These are phyloP conservation scores for Trichonephila clavata DNA, from an alignment of 1,140 invertebrate genomes.

Conservation along the genomic window DNA sequence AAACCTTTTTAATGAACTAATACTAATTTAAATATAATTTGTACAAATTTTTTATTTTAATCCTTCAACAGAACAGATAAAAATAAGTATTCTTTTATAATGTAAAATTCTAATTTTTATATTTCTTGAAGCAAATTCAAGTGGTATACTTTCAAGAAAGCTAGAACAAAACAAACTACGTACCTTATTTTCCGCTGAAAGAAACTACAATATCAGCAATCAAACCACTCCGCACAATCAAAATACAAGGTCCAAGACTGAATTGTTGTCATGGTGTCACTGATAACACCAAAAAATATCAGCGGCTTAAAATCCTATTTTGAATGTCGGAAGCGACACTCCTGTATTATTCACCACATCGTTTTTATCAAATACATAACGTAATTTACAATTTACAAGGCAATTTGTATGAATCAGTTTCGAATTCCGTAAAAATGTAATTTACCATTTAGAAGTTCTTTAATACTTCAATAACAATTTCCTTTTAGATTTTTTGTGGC, in stretches of 20 bases:
- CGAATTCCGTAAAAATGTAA: too few species aligned
- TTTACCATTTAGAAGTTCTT: too few species aligned
- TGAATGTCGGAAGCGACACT: neutral
- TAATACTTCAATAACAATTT: too few species aligned
- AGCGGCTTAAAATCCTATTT: neutral
- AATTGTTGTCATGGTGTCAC: slow-evolving; percentile 18
- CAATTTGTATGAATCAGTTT: too few species aligned
- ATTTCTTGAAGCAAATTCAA: neutral
- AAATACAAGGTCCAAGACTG: slow-evolving; percentile 52
- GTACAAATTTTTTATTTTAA: too few species aligned
- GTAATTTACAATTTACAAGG: neutral
- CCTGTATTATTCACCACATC: neutral
- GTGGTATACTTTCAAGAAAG: neutral
- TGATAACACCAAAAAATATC: slow-evolving; percentile 36
- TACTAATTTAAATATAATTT: too few species aligned
- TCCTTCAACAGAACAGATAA: too few species aligned
- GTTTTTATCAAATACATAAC: neutral
- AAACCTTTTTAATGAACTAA: too few species aligned
- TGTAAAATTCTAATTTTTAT: too few species aligned
- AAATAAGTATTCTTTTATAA: too few species aligned
- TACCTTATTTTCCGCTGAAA: slow-evolving; percentile 59
- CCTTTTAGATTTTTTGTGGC: too few species aligned
- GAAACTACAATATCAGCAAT: slow-evolving; percentile 21
- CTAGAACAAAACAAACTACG: slow-evolving; percentile 26
- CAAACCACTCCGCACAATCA: neutral